Evolutionary conservation across 2,113 vertebrate species (phyloP), one percentile per base, ranked within the genome.

Genomic region (Myotis davidii): DNA sequence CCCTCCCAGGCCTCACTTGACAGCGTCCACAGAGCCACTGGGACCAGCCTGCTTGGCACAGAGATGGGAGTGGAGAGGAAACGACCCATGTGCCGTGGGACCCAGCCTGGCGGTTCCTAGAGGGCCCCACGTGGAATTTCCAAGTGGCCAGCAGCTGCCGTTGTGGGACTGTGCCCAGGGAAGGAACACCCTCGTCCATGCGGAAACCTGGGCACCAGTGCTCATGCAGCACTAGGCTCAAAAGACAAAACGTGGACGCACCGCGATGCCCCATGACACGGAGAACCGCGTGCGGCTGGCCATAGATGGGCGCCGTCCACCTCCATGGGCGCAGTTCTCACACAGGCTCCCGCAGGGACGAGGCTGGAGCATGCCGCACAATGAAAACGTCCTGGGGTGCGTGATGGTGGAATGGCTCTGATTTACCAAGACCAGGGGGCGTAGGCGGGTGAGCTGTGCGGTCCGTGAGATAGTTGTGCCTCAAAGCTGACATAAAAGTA

Each of bases 311-410:
- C 16, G 9, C 42, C 29, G 17, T 12, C 45, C 9, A 4, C 45
- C 73, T 16, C 27, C 73, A 29, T 6, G 4, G 8, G 42, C 1
- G 3, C 25, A 6, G 16, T 2, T 29, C 42, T 18, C 73, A 76
- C 77, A 56, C 21, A 0, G 50, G 52, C n/a, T 3, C 52, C 54
- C 2, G 8, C 34, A 17, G 32, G 21, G 77, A 52, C 14, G 1
- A 13, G 20, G 37, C 61, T 29, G 11, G 5, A 25, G 21, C 37
- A 7, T 23, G 3, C 39, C 2, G 0, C 3, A 12, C 14, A 4
- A 25, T 4, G 2, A 17, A 5, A 23, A 27, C 9, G 4, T 23
- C 5, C 77, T 56, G 7, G 77, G 5, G 21, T 27, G 9, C 8
- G 2, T 59, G 21, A 48, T 0, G 50, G n/a, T 16, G 7, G n/a